Conservation (phyloP, 2,888 invertebrate species). For the Nematopogon swammerdamellus region DNA sequence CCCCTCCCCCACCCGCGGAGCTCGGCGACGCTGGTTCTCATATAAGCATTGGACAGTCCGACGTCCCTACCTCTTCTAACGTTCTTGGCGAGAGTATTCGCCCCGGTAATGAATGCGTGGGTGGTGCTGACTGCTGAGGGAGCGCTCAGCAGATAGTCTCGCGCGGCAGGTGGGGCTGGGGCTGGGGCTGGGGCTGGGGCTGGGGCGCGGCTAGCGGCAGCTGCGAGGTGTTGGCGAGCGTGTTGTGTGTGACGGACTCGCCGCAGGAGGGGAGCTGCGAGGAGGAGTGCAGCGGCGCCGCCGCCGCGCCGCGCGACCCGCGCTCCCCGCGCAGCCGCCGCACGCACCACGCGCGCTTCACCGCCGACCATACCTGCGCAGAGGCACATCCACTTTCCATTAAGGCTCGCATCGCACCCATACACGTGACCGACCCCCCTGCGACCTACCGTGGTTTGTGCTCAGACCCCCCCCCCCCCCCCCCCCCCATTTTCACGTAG, state of each 20-base stretch:
- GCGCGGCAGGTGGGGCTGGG: constrained; percentile 48
- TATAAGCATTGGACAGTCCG: no score
- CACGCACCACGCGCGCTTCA: constrained; percentile 64
- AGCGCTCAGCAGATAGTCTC: constrained; percentile 61
- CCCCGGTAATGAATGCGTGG: no score
- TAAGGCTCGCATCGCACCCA: constrained; percentile 10
- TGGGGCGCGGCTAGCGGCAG: constrained; percentile 62
- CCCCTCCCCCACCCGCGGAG: no score
- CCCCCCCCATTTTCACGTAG: no score
- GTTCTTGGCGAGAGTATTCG: no score
- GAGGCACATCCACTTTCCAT: no score
- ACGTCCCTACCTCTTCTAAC: no score
- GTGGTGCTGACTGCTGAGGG: no score
- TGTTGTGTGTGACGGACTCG: constrained; percentile 69
- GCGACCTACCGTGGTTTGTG: no score
- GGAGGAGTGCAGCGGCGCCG: constrained; percentile 64
- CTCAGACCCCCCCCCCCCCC: no score
- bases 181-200: constrained; percentile 44
- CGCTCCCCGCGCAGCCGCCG: constrained; percentile 48
- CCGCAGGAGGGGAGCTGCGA: constrained; percentile 81
- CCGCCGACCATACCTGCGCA: constrained; percentile 61
- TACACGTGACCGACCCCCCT: no score
- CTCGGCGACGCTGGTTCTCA: no score
- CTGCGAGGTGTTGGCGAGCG: constrained; percentile 52
- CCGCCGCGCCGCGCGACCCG: constrained; percentile 19